Conservation (phyloP, 2,113 vertebrate genomes). For the Vulpes vulpes region DNA sequence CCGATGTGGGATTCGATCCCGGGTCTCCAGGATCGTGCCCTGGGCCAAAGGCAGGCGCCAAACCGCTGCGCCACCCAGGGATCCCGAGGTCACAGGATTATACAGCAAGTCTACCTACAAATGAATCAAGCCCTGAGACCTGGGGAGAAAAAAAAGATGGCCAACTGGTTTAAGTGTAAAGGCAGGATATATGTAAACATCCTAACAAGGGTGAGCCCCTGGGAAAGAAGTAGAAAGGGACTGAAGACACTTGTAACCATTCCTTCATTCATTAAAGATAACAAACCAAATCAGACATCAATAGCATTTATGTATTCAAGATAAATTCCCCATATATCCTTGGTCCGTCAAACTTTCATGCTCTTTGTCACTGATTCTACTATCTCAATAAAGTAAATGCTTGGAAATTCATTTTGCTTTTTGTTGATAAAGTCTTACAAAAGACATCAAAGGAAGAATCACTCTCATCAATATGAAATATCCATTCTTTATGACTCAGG, state of each 20-base stretch:
- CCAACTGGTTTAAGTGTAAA: neutral
- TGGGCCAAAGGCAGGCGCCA: too few species aligned
- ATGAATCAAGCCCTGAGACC: neutral
- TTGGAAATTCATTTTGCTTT: conserved; percentile 15
- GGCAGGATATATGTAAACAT: neutral
- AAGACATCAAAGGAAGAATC: neutral
- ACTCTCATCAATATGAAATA: neutral
- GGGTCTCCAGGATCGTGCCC: too few species aligned
- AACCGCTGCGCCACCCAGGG: too few species aligned
- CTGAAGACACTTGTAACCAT: neutral
- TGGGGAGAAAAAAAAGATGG: neutral
- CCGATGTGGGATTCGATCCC: too few species aligned
- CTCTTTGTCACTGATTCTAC: neutral
- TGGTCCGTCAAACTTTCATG: neutral
- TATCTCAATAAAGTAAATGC: neutral
- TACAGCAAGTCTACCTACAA: neutral
- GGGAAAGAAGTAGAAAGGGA: neutral
- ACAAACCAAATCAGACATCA: neutral
- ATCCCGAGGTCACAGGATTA: neutral
- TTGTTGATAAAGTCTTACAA: neutral
- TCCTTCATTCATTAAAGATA: neutral
- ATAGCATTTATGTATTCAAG: neutral
- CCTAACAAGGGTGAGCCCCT: neutral
- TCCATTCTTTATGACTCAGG: neutral
- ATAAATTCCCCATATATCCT: neutral